A percentile compares a stretch with the other conserved stretches of the same genome.
Conservation (phyloP, 2,888 invertebrate species). For the Eupithecia inturbata region DNA sequence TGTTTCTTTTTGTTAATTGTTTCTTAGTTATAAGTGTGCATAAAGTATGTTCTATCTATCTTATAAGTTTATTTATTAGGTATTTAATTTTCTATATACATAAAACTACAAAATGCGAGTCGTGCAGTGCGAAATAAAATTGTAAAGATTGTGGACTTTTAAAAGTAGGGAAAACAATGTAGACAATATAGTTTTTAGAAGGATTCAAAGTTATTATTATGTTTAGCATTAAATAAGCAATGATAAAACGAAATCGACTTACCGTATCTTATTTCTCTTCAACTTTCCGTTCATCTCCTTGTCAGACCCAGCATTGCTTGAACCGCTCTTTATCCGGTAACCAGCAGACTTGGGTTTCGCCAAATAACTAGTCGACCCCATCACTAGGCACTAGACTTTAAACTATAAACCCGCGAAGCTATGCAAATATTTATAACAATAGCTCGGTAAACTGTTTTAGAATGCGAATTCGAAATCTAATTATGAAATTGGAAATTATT, state of each 20-base stretch:
- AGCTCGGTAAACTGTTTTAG: constrained; percentile 27
- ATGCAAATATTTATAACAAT: constrained; percentile 48
- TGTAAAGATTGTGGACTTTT: neutral
- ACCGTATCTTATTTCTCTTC: constrained; percentile 74
- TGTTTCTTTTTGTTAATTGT: too few relatives aligned
- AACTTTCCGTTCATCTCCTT: constrained; percentile 79
- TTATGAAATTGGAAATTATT: constrained; percentile 45
- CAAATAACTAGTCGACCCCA: constrained; percentile 80
- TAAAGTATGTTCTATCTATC: too few relatives aligned
- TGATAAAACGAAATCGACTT: constrained; percentile 14
- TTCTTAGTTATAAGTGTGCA: too few relatives aligned
- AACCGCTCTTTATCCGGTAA: constrained; percentile 74
- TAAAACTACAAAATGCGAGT: neutral
- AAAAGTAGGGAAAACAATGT: neutral
- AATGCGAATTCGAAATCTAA: constrained; percentile 49
- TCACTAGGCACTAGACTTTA: constrained; percentile 49
- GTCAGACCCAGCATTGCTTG: constrained; percentile 72
- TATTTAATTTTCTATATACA: neutral
- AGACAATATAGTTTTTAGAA: neutral
- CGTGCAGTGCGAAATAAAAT: neutral
- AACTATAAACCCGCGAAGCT: constrained; percentile 48
- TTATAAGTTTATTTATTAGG: neutral
- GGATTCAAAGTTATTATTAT: neutral
- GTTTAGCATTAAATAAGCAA: neutral
- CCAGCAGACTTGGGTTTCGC: constrained; percentile 70